Base-by-base conservation (phyloP, 2,797 vertebrate species). In the Bryconaethiops microstoma region DNA sequence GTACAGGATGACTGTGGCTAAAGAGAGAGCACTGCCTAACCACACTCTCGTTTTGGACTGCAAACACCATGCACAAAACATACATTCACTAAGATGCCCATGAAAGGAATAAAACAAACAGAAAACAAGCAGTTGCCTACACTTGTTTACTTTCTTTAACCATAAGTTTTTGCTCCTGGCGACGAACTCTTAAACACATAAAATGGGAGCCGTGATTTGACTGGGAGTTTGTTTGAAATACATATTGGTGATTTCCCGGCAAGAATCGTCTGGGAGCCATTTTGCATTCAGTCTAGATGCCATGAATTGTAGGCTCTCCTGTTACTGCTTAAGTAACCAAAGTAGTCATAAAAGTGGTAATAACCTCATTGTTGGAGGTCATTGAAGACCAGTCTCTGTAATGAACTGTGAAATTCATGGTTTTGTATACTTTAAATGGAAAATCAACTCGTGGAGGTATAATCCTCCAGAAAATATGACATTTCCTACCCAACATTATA, bases 41-140 rank as follows among this genome's bases (percentile, higher is more conserved):
- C 89, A 84, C 83, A 50, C 14, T 74, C 89, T 91, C 78, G 67
- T 91, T 94, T 92, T 89, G 87, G 87, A 90, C 76, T 82, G 91
- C 90, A 94, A 94, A 93, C 91, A 93, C 86, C 42, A 83, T 82
- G 85, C 87, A 94, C 90, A 94, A 92, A 87, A 91, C 89, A 89
- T 86, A 88, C 91, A 92, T 93, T 94, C 90, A 94, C 86, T 29
- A 7, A 75, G 82, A 80, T 80, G 82, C 86, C 87, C 89, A 90
- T 91, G 85, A 91, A 91, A 91, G 50, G 86, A 88, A 77, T 90
- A 85, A 87, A 87, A 88, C 87, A 92, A 93, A 93, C 91, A 92
- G 74, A 88, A 86, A 89, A 87, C 86, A 83, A 88, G 89, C 88
- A 80, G 84, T 88, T 86, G 81, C 85, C 86, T 86, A 86, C 86